Conservation (phyloP, 2,797 vertebrate species). For the Phaenicophaeus curvirostris region DNA sequence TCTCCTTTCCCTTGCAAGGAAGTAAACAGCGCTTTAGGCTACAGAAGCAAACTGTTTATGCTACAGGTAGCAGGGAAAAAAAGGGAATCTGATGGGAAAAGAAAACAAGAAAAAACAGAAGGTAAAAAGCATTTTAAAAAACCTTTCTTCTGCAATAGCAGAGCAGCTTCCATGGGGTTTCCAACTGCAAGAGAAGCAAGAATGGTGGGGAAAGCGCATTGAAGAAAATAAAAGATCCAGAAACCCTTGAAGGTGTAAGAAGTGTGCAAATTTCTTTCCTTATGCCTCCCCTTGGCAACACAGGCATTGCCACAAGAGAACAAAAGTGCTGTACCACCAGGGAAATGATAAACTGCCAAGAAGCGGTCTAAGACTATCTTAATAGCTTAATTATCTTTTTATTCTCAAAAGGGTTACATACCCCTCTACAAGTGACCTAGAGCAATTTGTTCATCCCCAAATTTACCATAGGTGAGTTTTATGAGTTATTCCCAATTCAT, state of each 20-base stretch:
- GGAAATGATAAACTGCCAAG: neutral
- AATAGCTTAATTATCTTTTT: neutral
- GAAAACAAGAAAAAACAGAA: neutral
- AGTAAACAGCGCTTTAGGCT: neutral
- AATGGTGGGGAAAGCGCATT: fast-evolving
- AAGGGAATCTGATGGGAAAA: neutral
- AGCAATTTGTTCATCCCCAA: neutral
- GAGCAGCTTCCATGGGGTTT: neutral
- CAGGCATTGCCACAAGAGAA: neutral
- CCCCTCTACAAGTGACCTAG: fast-evolving
- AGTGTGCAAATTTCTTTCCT: fast-evolving
- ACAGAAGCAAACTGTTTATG: neutral
- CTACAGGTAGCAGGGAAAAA: neutral
- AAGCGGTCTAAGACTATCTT: neutral
- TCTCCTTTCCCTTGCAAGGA: neutral
- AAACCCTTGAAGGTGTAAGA: neutral
- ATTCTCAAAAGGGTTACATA: neutral
- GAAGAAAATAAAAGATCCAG: neutral
- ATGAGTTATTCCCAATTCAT: neutral
- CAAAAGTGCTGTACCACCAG: neutral
- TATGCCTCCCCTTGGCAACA: neutral
- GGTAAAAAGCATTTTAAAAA: neutral
- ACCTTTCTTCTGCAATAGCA: neutral
- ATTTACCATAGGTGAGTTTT: neutral
- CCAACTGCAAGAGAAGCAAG: neutral